Conservation (phyloP, 1,140 invertebrate species). For the Macrocentrus cingulum region DNA sequence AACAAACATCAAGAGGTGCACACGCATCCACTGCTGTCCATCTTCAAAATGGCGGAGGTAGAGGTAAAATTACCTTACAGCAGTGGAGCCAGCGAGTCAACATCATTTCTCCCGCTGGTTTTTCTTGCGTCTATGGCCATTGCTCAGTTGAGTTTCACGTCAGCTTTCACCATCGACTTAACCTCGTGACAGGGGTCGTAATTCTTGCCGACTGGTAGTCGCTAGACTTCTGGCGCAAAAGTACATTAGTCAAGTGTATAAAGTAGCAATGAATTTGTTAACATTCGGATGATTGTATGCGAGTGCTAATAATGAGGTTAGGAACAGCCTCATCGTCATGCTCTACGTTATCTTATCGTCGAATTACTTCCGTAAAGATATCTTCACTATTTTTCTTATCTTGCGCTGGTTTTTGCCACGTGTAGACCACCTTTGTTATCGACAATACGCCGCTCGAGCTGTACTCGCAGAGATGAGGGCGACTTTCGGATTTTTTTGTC, state of each 20-base stretch:
- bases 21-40: constrained; percentile 81
- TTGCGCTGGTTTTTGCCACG: not conserved
- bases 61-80: constrained; percentile 65
- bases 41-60: constrained; percentile 90
- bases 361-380: not conserved
- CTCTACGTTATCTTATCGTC: not conserved
- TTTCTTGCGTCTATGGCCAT: constrained; percentile 28
- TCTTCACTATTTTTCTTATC: not conserved
- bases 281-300: not conserved
- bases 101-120: constrained; percentile 33
- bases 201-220: constrained; percentile 4
- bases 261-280: not conserved
- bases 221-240: not conserved
- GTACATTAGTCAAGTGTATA: not conserved
- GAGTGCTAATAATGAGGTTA: not conserved
- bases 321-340: not conserved
- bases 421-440: not conserved
- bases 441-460: too few species aligned
- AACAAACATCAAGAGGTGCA: constrained; percentile 79
- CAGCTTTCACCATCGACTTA: constrained; percentile 26
- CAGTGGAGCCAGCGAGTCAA: constrained; percentile 36
- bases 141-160: constrained; percentile 16
- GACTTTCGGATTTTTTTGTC: too few species aligned
- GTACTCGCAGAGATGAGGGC: too few species aligned
- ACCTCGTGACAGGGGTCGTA: constrained; percentile 42